A percentile compares a stretch with the other conserved stretches of the same genome.
Conservation (phyloP, 1,140 invertebrate species). For the Rhopalosiphum padi region DNA sequence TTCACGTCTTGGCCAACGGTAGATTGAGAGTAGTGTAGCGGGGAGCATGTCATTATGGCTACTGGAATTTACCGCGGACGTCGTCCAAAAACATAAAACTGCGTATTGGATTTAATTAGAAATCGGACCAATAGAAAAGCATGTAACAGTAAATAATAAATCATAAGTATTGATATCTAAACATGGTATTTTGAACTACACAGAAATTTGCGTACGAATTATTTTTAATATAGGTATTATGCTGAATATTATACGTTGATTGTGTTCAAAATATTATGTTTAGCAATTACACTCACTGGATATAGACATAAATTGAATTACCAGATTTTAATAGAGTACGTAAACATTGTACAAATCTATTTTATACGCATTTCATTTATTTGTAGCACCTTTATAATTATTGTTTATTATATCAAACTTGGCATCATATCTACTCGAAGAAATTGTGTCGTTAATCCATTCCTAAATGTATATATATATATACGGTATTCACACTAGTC, state of each 20-base stretch:
- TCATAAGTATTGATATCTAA: neutral
- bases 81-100: slow-evolving; percentile 3
- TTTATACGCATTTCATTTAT: neutral
- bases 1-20: neutral
- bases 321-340: neutral
- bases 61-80: slow-evolving; percentile 16
- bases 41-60: neutral
- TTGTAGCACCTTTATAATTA: neutral
- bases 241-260: too few relatives aligned
- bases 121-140: neutral
- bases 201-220: neutral
- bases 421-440: neutral
- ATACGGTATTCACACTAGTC: neutral
- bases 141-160: neutral
- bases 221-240: neutral
- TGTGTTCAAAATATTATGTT: too few relatives aligned
- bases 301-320: neutral
- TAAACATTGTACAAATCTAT: neutral
- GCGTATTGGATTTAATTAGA: neutral
- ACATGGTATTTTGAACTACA: neutral
- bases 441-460: neutral
- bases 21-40: too few relatives aligned
- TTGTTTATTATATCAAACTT: neutral
- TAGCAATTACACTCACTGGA: neutral
- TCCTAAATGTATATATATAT: neutral